phyloP scores from a whole-genome alignment of 2,888 invertebrate species.

The Ryuthela nishihirai region DNA sequence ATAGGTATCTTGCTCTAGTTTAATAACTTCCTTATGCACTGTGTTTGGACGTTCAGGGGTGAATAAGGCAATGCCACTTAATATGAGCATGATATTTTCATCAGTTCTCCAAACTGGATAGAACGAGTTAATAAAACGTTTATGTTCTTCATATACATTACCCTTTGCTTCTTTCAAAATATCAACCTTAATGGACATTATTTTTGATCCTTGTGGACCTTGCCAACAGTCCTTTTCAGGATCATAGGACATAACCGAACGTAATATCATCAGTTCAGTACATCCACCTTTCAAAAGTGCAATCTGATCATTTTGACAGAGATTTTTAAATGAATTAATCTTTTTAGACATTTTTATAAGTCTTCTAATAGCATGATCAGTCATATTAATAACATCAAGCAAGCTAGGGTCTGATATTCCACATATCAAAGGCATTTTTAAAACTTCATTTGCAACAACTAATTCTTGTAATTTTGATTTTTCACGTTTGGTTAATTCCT shows the following conservation, averaged over 20 bases:
- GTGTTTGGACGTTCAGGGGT: slow-evolving; percentile 75
- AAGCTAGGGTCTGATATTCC: slow-evolving; percentile 55
- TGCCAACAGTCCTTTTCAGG: slow-evolving; percentile 85
- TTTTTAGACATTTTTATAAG: slow-evolving; percentile 61
- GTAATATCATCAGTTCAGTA: slow-evolving; percentile 91
- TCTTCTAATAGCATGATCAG: slow-evolving; percentile 84
- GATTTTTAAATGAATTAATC: slow-evolving; percentile 74
- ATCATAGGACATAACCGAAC: slow-evolving; percentile 89
- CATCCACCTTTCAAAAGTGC: slow-evolving; percentile 85
- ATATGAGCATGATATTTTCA: slow-evolving; percentile 81
- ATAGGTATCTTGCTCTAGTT: slow-evolving; percentile 38
- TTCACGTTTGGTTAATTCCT: slow-evolving; percentile 75
- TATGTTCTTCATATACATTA: slow-evolving; percentile 81
- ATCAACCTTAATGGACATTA: slow-evolving; percentile 74
- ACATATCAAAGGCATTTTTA: slow-evolving; percentile 68
- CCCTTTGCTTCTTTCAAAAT: slow-evolving; percentile 81
- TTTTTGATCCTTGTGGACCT: slow-evolving; percentile 55
- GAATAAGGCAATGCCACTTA: slow-evolving; percentile 88
- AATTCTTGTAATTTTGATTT: slow-evolving; percentile 77
- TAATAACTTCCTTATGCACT: slow-evolving; percentile 66
- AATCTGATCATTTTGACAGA: slow-evolving; percentile 93
- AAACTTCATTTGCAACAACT: slow-evolving; percentile 77
- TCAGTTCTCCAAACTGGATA: slow-evolving; percentile 79
- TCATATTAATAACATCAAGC: slow-evolving; percentile 80
- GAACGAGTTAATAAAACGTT: slow-evolving; percentile 78